phyloP scores from a whole-genome alignment of 2,113 vertebrate species.

The Hippocampus zosterae region DNA sequence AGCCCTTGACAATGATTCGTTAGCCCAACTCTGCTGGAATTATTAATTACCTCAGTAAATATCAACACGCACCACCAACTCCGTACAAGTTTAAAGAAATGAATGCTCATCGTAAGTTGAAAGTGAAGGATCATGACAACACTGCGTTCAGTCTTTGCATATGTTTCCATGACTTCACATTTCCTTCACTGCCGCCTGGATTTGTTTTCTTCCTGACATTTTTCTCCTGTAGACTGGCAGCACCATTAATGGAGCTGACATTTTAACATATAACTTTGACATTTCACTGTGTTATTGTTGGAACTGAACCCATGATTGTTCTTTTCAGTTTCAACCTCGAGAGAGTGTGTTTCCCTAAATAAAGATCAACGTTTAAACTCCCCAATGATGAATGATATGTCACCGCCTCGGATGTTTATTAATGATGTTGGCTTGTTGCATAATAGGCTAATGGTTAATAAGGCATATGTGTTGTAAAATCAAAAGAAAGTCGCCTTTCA shows the following conservation, averaged over 20 bases:
- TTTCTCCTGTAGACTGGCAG: slow-evolving; percentile 58
- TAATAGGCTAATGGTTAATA: slow-evolving; percentile 52
- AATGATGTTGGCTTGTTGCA: slow-evolving; percentile 33
- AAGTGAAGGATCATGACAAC: background rate
- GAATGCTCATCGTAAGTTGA: background rate
- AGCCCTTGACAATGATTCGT: slow-evolving; percentile 34
- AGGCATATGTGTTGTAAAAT: slow-evolving; percentile 29
- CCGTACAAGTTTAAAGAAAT: background rate
- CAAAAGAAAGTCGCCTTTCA: slow-evolving; percentile 11
- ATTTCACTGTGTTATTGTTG: slow-evolving; percentile 63
- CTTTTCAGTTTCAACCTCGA: slow-evolving; percentile 34
- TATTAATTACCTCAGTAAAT: slow-evolving; percentile 19
- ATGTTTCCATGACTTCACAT: slow-evolving; percentile 26
- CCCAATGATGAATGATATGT: slow-evolving; percentile 36
- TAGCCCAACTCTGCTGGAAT: slow-evolving; percentile 13
- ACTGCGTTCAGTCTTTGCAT: slow-evolving; percentile 20
- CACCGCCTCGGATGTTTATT: slow-evolving; percentile 38
- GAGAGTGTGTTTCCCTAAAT: slow-evolving; percentile 35
- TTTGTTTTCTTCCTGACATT: slow-evolving; percentile 66
- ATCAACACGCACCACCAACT: background rate
- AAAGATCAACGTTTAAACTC: slow-evolving; percentile 34
- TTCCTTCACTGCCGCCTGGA: slow-evolving; percentile 29
- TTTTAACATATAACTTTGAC: slow-evolving; percentile 70
- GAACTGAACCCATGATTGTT: slow-evolving; percentile 54
- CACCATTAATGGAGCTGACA: slow-evolving; percentile 66